A percentile compares a stretch with the other conserved stretches of the same genome.
These are phyloP conservation scores for Aptenodytes patagonicus DNA, from an alignment of 2,113 vertebrate genomes.

Conservation along the genomic window DNA sequence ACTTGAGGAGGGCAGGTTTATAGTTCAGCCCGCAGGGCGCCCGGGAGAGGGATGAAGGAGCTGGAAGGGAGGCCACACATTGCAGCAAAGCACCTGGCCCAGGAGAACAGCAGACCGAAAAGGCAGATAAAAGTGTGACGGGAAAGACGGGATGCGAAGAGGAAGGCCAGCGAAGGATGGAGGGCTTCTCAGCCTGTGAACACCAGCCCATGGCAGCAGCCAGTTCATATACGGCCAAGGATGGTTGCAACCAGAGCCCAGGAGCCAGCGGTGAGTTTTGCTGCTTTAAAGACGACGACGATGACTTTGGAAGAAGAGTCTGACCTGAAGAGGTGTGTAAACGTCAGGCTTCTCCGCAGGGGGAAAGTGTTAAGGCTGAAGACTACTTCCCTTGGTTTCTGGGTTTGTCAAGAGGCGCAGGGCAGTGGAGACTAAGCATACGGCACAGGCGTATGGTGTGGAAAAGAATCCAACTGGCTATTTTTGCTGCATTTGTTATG, in stretches of 20 bases:
- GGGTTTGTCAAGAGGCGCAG: not conserved
- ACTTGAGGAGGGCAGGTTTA: not conserved
- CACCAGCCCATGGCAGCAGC: accelerated
- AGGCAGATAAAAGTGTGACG: not conserved
- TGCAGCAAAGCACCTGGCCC: not conserved
- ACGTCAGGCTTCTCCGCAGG: not conserved
- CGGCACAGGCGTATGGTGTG: not conserved
- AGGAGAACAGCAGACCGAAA: not conserved
- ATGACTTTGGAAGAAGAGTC: not conserved
- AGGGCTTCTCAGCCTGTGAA: not conserved
- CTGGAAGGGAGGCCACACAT: not conserved
- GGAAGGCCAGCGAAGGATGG: not conserved
- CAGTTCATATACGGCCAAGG: not conserved
- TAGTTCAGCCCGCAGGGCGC: not conserved
- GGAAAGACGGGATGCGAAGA: not conserved
- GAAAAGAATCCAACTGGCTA: not conserved
- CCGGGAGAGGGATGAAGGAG: not conserved
- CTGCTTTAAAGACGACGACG: not conserved
- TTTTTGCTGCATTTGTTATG: not conserved
- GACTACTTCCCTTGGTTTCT: not conserved
- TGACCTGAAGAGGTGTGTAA: not conserved
- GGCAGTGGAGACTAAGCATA: not conserved
- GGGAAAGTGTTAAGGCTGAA: not conserved
- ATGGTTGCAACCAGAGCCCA: not conserved
- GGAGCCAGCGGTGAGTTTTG: not conserved